Evolutionary conservation across 2,888 invertebrate genomes (phyloP), one percentile per base, ranked within the genome.

Genomic region (Arge pagana): DNA sequence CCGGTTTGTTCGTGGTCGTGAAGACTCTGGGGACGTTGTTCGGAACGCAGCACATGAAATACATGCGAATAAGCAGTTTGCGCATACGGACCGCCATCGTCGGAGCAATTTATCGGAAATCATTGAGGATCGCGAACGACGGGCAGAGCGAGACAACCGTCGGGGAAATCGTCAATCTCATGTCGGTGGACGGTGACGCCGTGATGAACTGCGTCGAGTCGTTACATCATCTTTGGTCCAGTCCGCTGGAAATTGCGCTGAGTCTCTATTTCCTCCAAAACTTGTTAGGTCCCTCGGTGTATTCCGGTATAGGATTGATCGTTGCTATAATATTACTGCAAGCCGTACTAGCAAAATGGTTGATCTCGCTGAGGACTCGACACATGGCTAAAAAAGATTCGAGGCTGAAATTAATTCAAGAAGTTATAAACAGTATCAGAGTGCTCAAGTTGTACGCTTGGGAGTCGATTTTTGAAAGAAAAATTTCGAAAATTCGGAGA

Each of bases 321-420:
- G 86, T 98, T 33, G 83, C 96, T 43, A 82, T 98, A 52, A 93
- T 98, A 57, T 95, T 95, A 0, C 79, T 95, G 5, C 96, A 96
- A 71, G 90, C 89, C 7, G 82, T 89, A 50, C 87, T 95, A 58
- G 93, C 93, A 1, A 89, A 87, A 72, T 84, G 87, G 67, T 86
- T 89, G 6, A 90, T 92, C 71, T 85, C 84, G 1, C 78, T 90
- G 55, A 93, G 93, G 77, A 88, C 91, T 45, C 83, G 83, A 58
- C 95, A 95, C 77, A 95, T 96, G 94, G 91, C 92, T 69, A 88
- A 88, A 76, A 96, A 96, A 78, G 96, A 96, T 68, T 90, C 93
- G 67, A 82, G 96, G 62, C 92, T 96, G 1, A 95, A 95, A 68
- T 79, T 95, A 48, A 94, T 95, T 90, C 94, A 92, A 66, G 96